Percentiles rank a stretch among this genome's conserved stretches.
Evolutionary conservation across 1,140 invertebrate species (phyloP).

Genomic region (Philopotamus ludificatus): DNA sequence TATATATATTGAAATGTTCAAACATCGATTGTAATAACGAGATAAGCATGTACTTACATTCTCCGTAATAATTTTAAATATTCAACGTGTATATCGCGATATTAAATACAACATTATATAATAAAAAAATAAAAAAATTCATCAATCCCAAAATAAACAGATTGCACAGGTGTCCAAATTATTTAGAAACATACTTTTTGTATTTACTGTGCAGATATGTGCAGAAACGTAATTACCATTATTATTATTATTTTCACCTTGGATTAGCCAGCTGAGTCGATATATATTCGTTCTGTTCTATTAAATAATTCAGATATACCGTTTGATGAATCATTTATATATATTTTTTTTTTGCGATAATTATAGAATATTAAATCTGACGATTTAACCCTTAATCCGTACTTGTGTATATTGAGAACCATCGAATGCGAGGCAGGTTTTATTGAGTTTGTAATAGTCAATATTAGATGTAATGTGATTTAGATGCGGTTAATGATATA

Average conservation of each 20-base stretch:
- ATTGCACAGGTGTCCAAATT: background rate
- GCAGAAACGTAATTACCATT: background rate
- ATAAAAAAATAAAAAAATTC: background rate
- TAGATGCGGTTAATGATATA: no score
- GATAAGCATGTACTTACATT: background rate
- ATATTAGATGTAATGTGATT: no score
- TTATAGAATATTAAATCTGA: background rate
- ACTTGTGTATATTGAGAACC: no score
- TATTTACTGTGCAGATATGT: background rate
- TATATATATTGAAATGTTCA: background rate
- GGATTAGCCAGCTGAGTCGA: background rate
- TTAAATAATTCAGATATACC: background rate
- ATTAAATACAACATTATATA: background rate
- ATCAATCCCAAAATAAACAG: background rate
- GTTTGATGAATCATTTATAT: background rate
- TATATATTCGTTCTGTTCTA: background rate
- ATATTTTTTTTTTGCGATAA: background rate
- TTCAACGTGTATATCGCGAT: background rate
- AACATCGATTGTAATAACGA: background rate
- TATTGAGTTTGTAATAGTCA: no score
- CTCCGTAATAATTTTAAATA: background rate
- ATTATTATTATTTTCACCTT: background rate
- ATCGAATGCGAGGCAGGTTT: no score
- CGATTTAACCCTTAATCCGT: no score
- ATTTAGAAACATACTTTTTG: background rate